Conservation (phyloP, 2,888 invertebrate species). For the Zeuzera pyrina region DNA sequence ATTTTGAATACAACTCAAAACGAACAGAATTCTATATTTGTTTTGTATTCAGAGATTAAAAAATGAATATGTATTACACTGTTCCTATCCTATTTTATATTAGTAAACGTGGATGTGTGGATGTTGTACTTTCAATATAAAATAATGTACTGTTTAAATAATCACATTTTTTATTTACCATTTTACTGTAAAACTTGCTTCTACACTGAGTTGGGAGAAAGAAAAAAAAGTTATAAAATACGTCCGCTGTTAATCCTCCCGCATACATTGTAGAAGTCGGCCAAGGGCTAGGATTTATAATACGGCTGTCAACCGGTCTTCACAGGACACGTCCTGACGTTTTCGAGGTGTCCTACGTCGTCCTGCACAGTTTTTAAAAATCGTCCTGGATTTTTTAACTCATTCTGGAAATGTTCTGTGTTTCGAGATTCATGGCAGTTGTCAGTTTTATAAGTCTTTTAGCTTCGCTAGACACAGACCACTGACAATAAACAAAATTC, state of each 20-base stretch:
- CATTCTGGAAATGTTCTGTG: neutral
- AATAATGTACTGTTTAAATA: neutral
- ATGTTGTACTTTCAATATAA: neutral
- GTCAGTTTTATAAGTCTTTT: too few species aligned
- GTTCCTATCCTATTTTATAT: neutral
- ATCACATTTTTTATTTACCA: neutral
- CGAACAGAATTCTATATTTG: too few species aligned
- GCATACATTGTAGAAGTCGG: neutral
- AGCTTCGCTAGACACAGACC: too few species aligned
- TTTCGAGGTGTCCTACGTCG: neutral
- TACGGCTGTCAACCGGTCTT: neutral
- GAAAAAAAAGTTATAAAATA: neutral
- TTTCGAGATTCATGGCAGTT: too few species aligned
- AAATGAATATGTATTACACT: too few species aligned
- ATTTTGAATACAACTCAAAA: too few species aligned
- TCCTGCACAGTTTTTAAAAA: neutral
- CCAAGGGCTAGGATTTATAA: neutral
- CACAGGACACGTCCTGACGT: neutral
- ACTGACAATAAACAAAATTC: too few species aligned
- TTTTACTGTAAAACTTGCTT: neutral
- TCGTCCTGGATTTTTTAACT: neutral
- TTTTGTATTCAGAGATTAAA: too few species aligned
- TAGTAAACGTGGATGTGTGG: too few species aligned
- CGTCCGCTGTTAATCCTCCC: neutral
- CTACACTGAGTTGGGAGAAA: too few species aligned